Conservation (phyloP, 2,113 vertebrate genomes). For the Cryptoleucopteryx plumbea region DNA sequence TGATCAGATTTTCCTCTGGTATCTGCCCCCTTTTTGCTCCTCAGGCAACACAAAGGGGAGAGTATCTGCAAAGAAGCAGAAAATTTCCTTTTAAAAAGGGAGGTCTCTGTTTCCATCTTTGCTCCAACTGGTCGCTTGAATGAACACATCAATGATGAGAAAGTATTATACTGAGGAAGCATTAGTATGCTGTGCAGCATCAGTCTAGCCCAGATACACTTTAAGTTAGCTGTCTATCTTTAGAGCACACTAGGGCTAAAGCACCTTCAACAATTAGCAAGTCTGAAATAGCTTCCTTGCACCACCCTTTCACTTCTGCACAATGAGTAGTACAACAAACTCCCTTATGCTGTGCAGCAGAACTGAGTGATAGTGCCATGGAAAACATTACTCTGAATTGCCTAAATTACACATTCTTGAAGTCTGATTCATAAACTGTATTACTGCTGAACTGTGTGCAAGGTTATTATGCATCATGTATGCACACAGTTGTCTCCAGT, state of each 20-base stretch:
- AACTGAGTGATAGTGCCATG: fast-evolving
- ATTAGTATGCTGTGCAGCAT: not conserved
- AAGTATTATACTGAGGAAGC: not conserved
- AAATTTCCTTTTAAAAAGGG: not conserved
- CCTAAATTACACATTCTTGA: not conserved
- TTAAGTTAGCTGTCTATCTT: not conserved
- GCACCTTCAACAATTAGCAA: not conserved
- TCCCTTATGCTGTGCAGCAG: fast-evolving
- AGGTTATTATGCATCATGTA: not conserved
- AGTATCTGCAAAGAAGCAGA: not conserved
- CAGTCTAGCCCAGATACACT: not conserved
- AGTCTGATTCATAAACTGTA: not conserved
- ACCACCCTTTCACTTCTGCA: not conserved
- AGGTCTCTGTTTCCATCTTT: not conserved
- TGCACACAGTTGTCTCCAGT: not conserved
- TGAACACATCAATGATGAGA: not conserved
- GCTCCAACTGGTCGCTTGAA: not conserved
- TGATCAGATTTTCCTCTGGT: not conserved
- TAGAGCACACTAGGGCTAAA: not conserved
- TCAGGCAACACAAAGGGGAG: not conserved
- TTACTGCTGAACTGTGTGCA: not conserved
- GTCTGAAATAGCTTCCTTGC: not conserved
- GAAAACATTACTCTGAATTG: not conserved
- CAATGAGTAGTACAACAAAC: fast-evolving
- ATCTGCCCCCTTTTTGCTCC: not conserved